Base-by-base conservation (phyloP, 2,113 vertebrate species). In the Echinops telfairi region DNA sequence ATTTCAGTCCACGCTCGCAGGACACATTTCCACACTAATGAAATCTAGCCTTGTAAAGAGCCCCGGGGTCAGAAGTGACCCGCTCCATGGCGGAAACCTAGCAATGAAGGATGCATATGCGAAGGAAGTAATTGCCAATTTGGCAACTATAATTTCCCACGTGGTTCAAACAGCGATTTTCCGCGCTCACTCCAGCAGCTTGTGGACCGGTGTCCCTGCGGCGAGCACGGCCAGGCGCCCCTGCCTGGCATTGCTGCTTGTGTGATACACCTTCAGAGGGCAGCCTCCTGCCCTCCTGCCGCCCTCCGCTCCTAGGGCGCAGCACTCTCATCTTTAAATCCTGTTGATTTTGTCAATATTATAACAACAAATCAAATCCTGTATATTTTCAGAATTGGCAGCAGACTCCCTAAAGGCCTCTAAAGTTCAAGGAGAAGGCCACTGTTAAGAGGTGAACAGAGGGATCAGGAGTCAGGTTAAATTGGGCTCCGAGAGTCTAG, bases 81-180 rank as follows among this genome's bases (percentile, higher is more conserved):
- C 71, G 57, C 7, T 15, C 23, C 66, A 11, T 70, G 80, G 90
- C 15, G 19, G 90, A 89, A 86, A 78, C 2, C 3, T 68, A 90
- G 92, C 82, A 90, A 12, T 60, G 86, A 78, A 88, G 92, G 47
- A 92, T 86, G 83, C 66, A 78, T 83, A 81, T 92, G 92, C 0
- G 36, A 86, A 88, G 57, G 90, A 92, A 90, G 86, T 92, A 93
- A 96, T 92, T 95, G 90, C 90, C 86, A 83, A 83, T 95, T 94
- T 96, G 95, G 76, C 64, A 68, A 83, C 93, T 93, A 33, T 92
- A 83, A 94, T 96, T 95, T 95, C 85, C 93, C 88, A 75, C 88
- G 94, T 86, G 90, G 86, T 93, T 95, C 95, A 93, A 94, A 85
- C 9, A 91, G 96, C 96, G 79, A 77, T 93, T 96, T 92, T 95